Conservation (phyloP, 2,113 vertebrate species). For the Triplophysa dalaica region DNA sequence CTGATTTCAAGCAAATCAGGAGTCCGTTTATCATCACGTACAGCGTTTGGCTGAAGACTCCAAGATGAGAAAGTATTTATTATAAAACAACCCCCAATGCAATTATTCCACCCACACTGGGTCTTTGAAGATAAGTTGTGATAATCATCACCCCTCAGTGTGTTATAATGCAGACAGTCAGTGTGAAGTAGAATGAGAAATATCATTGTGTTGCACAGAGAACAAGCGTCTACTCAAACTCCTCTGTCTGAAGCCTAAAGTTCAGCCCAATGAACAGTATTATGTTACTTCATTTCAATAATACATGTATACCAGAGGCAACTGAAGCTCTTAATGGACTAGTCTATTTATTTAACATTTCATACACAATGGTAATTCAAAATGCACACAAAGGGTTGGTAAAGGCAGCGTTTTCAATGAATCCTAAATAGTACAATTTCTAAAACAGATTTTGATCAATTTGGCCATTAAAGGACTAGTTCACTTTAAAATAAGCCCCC, state of each 20-base stretch:
- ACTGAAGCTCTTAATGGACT: background rate
- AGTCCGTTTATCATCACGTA: background rate
- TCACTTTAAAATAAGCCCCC: too few species aligned
- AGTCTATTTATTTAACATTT: background rate
- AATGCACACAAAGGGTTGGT: too few species aligned
- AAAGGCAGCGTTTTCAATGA: too few species aligned
- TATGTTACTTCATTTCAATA: too few species aligned
- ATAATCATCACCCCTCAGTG: conserved; percentile 51
- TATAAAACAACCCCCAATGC: conserved; percentile 43
- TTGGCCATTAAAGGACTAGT: too few species aligned
- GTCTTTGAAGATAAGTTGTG: conserved; percentile 51
- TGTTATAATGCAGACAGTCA: conserved; percentile 40
- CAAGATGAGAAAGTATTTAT: conserved; percentile 50
- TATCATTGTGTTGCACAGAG: conserved; percentile 32
- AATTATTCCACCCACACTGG: conserved; percentile 54
- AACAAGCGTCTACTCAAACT: conserved; percentile 28
- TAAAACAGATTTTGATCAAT: too few species aligned
- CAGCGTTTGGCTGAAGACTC: conserved; percentile 1
- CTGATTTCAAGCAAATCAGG: background rate
- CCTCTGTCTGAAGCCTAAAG: conserved; percentile 19
- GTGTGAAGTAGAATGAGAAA: conserved; percentile 38
- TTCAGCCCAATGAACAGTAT: conserved; percentile 33
- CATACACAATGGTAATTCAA: background rate
- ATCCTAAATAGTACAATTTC: too few species aligned
- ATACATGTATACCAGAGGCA: too few species aligned